Conservation (phyloP, 2,113 vertebrate genomes). For the Zosterops borbonicus region DNA sequence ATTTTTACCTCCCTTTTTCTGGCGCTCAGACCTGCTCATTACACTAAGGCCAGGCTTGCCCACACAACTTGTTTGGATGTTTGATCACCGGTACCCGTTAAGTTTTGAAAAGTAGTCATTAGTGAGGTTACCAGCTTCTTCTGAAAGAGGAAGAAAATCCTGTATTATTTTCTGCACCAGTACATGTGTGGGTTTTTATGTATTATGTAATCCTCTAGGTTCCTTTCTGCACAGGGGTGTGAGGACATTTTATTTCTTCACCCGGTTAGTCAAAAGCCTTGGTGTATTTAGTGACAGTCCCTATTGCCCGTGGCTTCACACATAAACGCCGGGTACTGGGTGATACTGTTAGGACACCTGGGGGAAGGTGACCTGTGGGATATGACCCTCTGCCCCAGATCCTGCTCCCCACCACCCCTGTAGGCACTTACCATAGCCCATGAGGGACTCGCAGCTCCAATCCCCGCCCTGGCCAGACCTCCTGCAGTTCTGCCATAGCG, state of each 20-base stretch:
- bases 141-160: neutral
- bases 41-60: neutral
- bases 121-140: neutral
- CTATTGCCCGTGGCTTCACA: neutral
- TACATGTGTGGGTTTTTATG: fast-evolving
- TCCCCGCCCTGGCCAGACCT: neutral
- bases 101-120: neutral
- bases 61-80: neutral
- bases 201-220: neutral
- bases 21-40: neutral
- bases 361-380: neutral
- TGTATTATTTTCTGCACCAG: neutral
- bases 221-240: neutral
- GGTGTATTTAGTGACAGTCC: neutral
- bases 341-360: fast-evolving
- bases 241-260: neutral
- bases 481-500: conserved; percentile 60
- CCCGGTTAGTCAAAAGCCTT: neutral
- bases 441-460: conserved; percentile 46
- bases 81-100: neutral
- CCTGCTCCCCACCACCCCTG: neutral
- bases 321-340: neutral
- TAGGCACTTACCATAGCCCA: conserved; percentile 53
- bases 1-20: conserved; percentile 1
- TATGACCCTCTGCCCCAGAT: neutral